phyloP scores from a whole-genome alignment of 2,113 vertebrate species.

The Taxidea taxus region DNA sequence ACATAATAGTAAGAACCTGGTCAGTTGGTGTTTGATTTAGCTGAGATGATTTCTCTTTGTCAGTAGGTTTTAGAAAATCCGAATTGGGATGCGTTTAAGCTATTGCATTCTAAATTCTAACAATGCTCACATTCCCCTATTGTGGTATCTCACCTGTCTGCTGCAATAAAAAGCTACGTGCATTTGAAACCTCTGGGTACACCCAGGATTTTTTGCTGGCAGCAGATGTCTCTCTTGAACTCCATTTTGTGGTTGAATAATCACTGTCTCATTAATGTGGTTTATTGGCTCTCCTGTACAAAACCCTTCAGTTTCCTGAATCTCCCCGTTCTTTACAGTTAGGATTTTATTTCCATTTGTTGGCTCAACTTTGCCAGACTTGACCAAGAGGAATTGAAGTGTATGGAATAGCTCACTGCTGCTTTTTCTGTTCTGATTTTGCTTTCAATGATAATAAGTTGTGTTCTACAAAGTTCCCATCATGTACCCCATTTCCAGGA shows the following conservation, averaged over 20 bases:
- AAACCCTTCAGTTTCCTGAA: background rate
- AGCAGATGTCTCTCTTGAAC: constrained; percentile 17
- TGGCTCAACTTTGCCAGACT: background rate
- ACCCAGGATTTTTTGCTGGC: background rate
- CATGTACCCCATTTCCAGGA: background rate
- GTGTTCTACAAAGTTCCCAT: background rate
- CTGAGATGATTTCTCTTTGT: background rate
- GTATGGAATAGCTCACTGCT: background rate
- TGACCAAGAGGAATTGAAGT: background rate
- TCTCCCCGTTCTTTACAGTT: background rate
- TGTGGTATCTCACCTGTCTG: background rate
- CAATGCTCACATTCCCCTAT: background rate
- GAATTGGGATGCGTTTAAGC: background rate
- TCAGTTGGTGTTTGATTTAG: background rate
- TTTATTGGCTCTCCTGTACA: background rate
- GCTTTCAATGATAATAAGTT: background rate
- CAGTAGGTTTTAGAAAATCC: background rate
- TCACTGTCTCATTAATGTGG: background rate
- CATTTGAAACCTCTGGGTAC: background rate
- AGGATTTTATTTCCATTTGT: background rate
- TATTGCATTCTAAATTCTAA: background rate
- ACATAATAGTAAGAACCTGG: background rate
- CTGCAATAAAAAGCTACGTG: background rate
- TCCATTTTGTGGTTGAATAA: background rate
- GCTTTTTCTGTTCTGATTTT: background rate